phyloP scores from a whole-genome alignment of 1,140 invertebrate species.

The Atta colombica region DNA sequence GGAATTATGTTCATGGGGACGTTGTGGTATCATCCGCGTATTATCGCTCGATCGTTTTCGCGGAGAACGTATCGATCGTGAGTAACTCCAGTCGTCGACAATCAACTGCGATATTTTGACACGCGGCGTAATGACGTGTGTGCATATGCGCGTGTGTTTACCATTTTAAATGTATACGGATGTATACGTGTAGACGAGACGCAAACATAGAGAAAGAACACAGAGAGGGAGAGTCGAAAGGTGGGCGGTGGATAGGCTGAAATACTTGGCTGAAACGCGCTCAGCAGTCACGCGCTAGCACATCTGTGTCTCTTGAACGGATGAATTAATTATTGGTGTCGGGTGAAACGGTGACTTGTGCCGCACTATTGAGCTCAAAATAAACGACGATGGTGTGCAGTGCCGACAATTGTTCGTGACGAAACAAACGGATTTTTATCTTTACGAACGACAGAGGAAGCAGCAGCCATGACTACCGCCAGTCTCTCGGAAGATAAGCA shows the following conservation, averaged over 20 bases:
- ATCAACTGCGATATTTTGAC: conserved; percentile 53
- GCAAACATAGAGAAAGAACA: not conserved
- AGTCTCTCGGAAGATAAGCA: conserved; percentile 73
- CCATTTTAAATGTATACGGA: conserved; percentile 38
- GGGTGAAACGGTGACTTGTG: conserved; percentile 40
- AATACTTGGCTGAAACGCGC: conserved; percentile 56
- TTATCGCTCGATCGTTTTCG: conserved; percentile 38
- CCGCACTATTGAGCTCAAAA: not conserved
- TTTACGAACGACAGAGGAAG: not conserved
- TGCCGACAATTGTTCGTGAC: conserved; percentile 5
- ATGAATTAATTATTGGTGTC: conserved; percentile 54
- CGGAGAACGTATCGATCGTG: conserved; percentile 27
- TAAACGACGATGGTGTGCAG: conserved; percentile 4
- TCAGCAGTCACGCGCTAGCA: conserved; percentile 38
- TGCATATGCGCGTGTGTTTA: conserved; percentile 21
- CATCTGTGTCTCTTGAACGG: conserved; percentile 45
- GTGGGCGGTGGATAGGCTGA: conserved; percentile 49
- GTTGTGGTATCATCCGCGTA: not conserved
- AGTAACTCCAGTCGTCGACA: not conserved
- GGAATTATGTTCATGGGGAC: not conserved
- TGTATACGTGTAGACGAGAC: not conserved
- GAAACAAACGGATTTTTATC: conserved; percentile 28
- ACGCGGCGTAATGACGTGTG: conserved; percentile 43
- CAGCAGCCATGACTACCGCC: conserved; percentile 52
- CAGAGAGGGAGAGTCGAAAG: conserved; percentile 30